phyloP scores from a whole-genome alignment of 2,888 invertebrate species.

The Habroteleia sp. region DNA sequence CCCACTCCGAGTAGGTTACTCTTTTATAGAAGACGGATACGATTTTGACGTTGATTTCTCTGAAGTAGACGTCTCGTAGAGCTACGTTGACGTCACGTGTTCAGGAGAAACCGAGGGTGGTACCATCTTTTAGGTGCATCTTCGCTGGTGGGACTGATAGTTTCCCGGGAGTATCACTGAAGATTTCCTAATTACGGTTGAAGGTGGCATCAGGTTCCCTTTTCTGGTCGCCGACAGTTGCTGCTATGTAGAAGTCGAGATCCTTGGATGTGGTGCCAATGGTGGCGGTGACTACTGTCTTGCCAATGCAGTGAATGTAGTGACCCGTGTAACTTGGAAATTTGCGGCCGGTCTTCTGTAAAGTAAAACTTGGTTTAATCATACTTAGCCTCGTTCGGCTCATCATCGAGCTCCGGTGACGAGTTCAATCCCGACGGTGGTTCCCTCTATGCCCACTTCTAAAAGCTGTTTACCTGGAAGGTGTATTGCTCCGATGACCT shows the following conservation, averaged over 20 bases:
- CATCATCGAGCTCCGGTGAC: conserved; percentile 40
- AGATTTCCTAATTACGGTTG: background rate
- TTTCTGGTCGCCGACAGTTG: background rate
- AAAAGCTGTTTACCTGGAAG: conserved; percentile 2
- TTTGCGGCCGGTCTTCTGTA: conserved; percentile 11
- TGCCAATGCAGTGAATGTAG: conserved; percentile 24
- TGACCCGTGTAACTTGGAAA: conserved; percentile 43
- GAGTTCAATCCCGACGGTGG: conserved; percentile 32
- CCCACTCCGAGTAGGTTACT: conserved; percentile 22
- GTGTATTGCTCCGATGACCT: background rate
- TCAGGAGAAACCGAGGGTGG: conserved; percentile 7
- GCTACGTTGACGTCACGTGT: conserved; percentile 27
- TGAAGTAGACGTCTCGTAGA: conserved; percentile 7
- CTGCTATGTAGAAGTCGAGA: conserved; percentile 19
- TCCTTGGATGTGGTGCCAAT: conserved; percentile 4
- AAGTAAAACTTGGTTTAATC: conserved; percentile 1
- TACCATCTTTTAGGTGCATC: conserved; percentile 13
- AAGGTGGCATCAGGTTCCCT: background rate
- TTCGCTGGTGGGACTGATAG: conserved; percentile 11
- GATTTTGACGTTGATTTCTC: conserved; percentile 18
- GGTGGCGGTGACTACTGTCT: background rate
- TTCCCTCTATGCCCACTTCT: conserved; percentile 14
- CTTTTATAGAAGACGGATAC: conserved; percentile 11
- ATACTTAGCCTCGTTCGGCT: background rate
- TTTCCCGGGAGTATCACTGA: conserved; percentile 21